phyloP scores from a whole-genome alignment of 2,888 invertebrate genomes.

The Drosophila barbarae region DNA sequence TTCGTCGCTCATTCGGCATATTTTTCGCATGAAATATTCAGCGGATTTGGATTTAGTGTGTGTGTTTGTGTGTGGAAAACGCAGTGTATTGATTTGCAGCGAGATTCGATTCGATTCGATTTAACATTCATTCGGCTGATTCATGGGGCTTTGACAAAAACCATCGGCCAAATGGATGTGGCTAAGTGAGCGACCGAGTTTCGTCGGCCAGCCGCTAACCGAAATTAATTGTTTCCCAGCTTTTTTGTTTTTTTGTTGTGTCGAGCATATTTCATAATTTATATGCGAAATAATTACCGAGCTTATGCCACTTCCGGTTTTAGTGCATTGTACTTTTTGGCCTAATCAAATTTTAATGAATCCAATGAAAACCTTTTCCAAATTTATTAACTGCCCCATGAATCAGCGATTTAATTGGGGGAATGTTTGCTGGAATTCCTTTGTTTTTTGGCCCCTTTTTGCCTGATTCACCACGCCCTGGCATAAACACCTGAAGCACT shows the following conservation, averaged over 20 bases:
- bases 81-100: conserved; percentile 27
- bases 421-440: conserved; percentile 3
- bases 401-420: conserved; percentile 7
- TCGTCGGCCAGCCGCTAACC: conserved; percentile 57
- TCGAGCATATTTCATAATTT: conserved; percentile 60
- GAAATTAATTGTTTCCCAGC: conserved; percentile 63
- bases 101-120: conserved; percentile 8
- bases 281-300: conserved; percentile 65
- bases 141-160: conserved; percentile 24
- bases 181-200: conserved; percentile 28
- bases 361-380: conserved; percentile 36
- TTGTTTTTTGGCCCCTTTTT: background rate
- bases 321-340: conserved; percentile 44
- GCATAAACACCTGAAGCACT: conserved; percentile 13
- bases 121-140: conserved; percentile 15
- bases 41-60: conserved; percentile 21
- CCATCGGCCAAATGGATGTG: conserved; percentile 20
- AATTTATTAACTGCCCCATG: conserved; percentile 13
- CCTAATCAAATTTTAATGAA: conserved; percentile 58
- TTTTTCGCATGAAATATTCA: conserved; percentile 41
- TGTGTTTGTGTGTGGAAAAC: conserved; percentile 25
- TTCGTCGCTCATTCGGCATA: conserved; percentile 32
- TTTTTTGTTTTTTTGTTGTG: conserved; percentile 17
- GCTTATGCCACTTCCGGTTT: conserved; percentile 67
- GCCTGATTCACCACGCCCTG: conserved; percentile 39